A percentile compares a stretch with the other conserved stretches of the same genome.
Evolutionary conservation across 2,797 vertebrate species (phyloP).

Genomic region (Anniella stebbinsi): DNA sequence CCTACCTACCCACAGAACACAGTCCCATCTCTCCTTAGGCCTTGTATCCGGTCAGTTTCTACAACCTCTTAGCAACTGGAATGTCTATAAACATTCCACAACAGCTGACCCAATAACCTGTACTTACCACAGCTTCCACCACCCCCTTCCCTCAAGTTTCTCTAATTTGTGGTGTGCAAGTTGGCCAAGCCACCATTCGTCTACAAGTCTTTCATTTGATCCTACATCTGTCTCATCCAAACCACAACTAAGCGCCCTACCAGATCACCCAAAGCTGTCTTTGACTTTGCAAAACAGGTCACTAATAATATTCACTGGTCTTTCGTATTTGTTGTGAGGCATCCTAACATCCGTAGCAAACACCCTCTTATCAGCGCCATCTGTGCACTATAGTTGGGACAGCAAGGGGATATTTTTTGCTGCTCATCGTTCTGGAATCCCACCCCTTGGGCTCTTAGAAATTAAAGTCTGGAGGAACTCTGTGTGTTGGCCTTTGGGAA

Average conservation of each 20-base stretch:
- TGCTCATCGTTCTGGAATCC: neutral
- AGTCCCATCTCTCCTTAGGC: neutral
- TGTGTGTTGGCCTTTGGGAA: neutral
- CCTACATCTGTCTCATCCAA: neutral
- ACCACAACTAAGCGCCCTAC: neutral
- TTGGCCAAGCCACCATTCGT: neutral
- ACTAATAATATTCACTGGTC: neutral
- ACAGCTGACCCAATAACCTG: neutral
- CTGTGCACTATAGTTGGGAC: neutral
- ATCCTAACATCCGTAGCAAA: neutral
- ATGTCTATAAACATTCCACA: neutral
- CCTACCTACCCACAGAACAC: neutral
- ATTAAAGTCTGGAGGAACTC: neutral
- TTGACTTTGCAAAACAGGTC: neutral
- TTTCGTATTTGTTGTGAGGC: neutral
- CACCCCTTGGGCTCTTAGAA: neutral
- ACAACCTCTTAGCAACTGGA: neutral
- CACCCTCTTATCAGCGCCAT: neutral
- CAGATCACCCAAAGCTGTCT: neutral
- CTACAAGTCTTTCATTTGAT: neutral
- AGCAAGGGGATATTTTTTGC: neutral
- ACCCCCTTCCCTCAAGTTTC: no score
- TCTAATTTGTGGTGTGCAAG: neutral
- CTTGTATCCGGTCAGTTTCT: neutral
- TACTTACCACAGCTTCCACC: neutral